These are phyloP conservation scores for Drosophila truncata DNA, from an alignment of 1,140 invertebrate genomes.

Conservation along the genomic window DNA sequence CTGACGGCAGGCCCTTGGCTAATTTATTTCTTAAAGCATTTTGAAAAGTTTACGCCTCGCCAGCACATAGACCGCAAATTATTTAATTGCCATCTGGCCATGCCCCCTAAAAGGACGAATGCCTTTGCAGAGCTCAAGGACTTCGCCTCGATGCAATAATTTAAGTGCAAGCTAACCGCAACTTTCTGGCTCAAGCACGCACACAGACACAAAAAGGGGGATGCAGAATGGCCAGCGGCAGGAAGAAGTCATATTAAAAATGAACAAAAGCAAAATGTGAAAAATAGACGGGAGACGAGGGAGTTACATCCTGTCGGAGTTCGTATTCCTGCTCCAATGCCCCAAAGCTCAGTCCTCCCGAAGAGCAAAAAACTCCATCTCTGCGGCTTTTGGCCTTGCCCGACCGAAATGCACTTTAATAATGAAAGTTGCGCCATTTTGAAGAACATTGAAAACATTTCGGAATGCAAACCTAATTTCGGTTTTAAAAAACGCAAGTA, in stretches of 20 bases:
- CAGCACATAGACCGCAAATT: slow-evolving; percentile 76
- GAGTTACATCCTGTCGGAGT: slow-evolving; percentile 46
- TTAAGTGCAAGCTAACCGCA: slow-evolving; percentile 80
- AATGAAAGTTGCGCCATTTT: slow-evolving; percentile 75
- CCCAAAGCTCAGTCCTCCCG: slow-evolving; percentile 23
- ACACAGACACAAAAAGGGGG: slow-evolving; percentile 17
- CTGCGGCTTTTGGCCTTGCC: slow-evolving; percentile 59
- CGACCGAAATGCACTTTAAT: slow-evolving; percentile 75
- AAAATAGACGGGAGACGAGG: slow-evolving; percentile 63
- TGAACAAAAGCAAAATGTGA: slow-evolving; percentile 58
- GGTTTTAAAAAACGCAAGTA: slow-evolving; percentile 64
- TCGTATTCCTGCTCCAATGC: slow-evolving; percentile 40
- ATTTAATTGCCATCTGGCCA: slow-evolving; percentile 74
- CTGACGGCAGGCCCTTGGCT: slow-evolving; percentile 32
- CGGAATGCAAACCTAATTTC: slow-evolving; percentile 76
- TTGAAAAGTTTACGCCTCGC: slow-evolving; percentile 58
- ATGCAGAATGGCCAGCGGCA: slow-evolving; percentile 25
- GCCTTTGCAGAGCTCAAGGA: slow-evolving; percentile 68
- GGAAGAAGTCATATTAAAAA: slow-evolving; percentile 81
- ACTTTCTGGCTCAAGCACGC: slow-evolving; percentile 67
- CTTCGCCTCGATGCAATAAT: slow-evolving; percentile 76
- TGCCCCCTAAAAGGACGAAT: slow-evolving; percentile 39
- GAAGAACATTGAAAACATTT: slow-evolving; percentile 51
- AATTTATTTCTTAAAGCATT: slow-evolving; percentile 68
- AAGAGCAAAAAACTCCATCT: slow-evolving; percentile 16